These are phyloP conservation scores for Montipora capricornis DNA, from an alignment of 64 coral and sea anemone genomes.

Conservation along the genomic window DNA sequence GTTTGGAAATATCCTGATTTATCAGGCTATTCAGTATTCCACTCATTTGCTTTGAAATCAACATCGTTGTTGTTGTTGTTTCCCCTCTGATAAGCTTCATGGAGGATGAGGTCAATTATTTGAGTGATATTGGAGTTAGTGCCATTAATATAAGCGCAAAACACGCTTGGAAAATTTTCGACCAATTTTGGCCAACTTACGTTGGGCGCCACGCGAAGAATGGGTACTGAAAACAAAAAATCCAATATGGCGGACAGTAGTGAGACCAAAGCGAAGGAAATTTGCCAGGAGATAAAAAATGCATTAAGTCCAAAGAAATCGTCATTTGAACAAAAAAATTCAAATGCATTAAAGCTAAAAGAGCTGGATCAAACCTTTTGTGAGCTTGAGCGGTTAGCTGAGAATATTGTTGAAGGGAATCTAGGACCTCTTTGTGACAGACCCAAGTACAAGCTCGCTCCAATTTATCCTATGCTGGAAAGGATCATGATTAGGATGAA, in stretches of 20 bases:
- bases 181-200: constrained; percentile 6
- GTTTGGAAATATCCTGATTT: no score
- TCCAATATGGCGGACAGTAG: neutral
- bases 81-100: no score
- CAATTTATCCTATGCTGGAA: constrained; percentile 59
- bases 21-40: no score
- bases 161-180: constrained; percentile 23
- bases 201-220: neutral
- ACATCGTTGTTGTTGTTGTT: no score
- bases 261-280: neutral
- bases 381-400: constrained; percentile 32
- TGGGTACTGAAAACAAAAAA: neutral
- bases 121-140: no score
- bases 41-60: no score
- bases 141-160: no score
- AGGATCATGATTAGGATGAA: constrained; percentile 34
- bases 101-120: no score
- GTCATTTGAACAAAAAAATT: neutral
- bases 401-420: no score
- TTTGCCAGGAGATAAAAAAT: neutral
- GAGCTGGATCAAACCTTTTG: constrained; percentile 44
- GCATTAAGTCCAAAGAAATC: no score
- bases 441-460: constrained; percentile 28
- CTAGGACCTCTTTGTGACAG: constrained; percentile 45
- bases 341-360: constrained; percentile 23